These are phyloP conservation scores for Herpetotheres cachinnans DNA, from an alignment of 2,113 vertebrate genomes.

Conservation along the genomic window DNA sequence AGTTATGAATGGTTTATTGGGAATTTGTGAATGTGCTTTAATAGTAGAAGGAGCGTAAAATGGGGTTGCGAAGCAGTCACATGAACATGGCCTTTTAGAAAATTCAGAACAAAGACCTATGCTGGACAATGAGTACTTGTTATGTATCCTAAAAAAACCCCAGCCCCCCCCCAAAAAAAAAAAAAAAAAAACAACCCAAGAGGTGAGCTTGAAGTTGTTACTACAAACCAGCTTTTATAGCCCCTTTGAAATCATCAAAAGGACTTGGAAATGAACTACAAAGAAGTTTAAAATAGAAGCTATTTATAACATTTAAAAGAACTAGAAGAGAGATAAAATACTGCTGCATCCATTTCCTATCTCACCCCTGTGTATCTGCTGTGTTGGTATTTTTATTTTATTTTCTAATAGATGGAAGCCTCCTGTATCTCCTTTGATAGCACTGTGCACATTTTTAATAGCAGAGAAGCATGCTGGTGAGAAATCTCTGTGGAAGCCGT, in stretches of 20 bases:
- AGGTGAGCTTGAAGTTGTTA: neutral
- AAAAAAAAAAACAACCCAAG: neutral
- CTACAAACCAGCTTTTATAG: neutral
- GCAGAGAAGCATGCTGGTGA: constrained; percentile 80
- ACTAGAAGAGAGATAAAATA: neutral
- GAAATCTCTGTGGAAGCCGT: constrained; percentile 85
- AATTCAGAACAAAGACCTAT: neutral
- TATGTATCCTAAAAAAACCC: neutral
- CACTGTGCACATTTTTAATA: constrained; percentile 87
- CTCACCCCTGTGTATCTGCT: neutral
- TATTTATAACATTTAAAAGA: neutral
- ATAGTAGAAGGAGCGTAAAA: neutral
- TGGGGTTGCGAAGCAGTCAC: neutral
- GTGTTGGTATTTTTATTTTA: neutral
- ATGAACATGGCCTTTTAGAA: neutral
- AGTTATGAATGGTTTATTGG: neutral
- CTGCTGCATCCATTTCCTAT: neutral
- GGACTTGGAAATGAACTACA: neutral
- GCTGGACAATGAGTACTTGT: neutral
- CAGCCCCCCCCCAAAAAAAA: fast-evolving
- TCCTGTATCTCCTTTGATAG: constrained; percentile 81
- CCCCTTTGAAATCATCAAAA: neutral
- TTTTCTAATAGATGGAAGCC: constrained; percentile 72
- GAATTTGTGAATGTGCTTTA: neutral
- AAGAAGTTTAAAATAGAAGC: neutral